Conservation (phyloP, 2,888 invertebrate species). For the Hydrotaea diabolus region DNA sequence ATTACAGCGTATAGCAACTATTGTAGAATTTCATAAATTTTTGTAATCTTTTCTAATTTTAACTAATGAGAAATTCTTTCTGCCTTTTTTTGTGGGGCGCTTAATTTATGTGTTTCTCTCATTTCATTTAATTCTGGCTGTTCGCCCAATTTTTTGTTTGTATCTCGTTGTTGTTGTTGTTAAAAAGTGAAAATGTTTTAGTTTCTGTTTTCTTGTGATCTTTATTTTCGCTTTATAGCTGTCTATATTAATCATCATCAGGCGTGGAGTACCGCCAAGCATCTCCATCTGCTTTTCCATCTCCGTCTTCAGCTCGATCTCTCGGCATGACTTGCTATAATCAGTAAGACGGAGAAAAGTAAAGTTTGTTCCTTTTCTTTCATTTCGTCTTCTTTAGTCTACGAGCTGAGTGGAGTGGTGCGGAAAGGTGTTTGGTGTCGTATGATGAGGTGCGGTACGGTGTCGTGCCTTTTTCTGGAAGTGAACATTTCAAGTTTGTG, state of each 20-base stretch:
- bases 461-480: slow-evolving; percentile 8
- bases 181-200: slow-evolving; percentile 68
- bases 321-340: slow-evolving; percentile 59
- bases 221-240: slow-evolving; percentile 44
- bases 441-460: not conserved
- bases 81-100: not conserved
- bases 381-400: slow-evolving; percentile 18
- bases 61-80: not conserved
- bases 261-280: slow-evolving; percentile 35
- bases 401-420: not conserved
- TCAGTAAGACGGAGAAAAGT: not conserved
- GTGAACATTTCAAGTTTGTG: slow-evolving; percentile 58
- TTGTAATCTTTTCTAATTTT: not conserved
- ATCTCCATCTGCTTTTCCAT: slow-evolving; percentile 35
- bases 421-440: too few relatives aligned
- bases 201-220: slow-evolving; percentile 46
- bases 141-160: not conserved
- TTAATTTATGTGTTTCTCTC: slow-evolving; percentile 3
- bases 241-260: slow-evolving; percentile 43
- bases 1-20: not conserved
- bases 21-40: slow-evolving; percentile 1
- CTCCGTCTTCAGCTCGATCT: slow-evolving; percentile 51
- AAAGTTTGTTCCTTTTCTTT: slow-evolving; percentile 35
- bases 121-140: not conserved
- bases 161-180: slow-evolving; percentile 23